phyloP scores from a whole-genome alignment of 2,888 invertebrate species.

The Empis livida region DNA sequence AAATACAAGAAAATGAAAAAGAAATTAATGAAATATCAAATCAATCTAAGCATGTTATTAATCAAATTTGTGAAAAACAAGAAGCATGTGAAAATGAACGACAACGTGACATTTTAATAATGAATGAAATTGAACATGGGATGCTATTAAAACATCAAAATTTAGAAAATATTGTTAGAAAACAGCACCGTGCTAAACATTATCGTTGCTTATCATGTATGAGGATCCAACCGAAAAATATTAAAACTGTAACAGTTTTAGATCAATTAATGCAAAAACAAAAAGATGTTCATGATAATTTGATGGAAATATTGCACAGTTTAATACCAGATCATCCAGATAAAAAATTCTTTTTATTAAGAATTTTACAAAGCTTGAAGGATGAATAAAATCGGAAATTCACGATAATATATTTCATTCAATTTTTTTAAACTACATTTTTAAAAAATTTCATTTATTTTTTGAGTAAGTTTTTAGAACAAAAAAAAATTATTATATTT shows the following conservation, averaged over 20 bases:
- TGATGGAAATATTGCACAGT: conserved; percentile 44
- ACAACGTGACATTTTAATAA: conserved; percentile 21
- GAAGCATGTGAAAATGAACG: conserved; percentile 22
- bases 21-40: conserved; percentile 19
- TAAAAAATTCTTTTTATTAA: conserved; percentile 33
- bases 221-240: conserved; percentile 18
- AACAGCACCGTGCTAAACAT: conserved; percentile 54
- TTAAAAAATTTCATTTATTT: not conserved
- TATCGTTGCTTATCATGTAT: conserved; percentile 40
- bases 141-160: conserved; percentile 31
- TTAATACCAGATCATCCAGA: conserved; percentile 50
- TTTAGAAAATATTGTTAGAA: conserved; percentile 47
- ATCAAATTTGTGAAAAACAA: conserved; percentile 19
- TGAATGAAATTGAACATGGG: conserved; percentile 33
- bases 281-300: conserved; percentile 42
- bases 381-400: conserved; percentile 1
- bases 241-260: conserved; percentile 35
- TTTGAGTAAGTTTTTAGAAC: not conserved
- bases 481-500: not conserved
- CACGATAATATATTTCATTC: not conserved
- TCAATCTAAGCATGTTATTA: conserved; percentile 19
- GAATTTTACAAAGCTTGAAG: conserved; percentile 40
- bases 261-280: conserved; percentile 46
- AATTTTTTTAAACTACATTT: not conserved
- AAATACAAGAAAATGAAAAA: conserved; percentile 21